phyloP scores from a whole-genome alignment of 2,113 vertebrate species.

The Syrmaticus mikado region DNA sequence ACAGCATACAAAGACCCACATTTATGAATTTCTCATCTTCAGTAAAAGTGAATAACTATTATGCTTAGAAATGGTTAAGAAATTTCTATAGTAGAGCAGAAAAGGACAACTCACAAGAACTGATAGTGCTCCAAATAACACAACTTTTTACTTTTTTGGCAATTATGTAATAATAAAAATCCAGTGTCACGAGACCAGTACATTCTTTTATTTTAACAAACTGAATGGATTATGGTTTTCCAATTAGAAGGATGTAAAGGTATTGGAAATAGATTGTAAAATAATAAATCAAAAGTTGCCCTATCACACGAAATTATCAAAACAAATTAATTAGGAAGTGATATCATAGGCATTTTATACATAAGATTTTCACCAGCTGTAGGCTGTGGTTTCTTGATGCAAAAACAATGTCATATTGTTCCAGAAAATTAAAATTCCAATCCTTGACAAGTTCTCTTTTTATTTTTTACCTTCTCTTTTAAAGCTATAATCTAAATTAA shows the following conservation, averaged over 20 bases:
- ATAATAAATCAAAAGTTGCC: not conserved
- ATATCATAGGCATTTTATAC: no score
- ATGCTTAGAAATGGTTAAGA: not conserved
- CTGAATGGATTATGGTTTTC: not conserved
- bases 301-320: not conserved
- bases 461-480: not conserved
- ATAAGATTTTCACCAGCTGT: not conserved
- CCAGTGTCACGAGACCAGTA: not conserved
- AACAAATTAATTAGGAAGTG: not conserved
- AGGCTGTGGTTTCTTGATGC: not conserved
- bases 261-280: not conserved
- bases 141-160: not conserved
- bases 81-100: not conserved
- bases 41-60: not conserved
- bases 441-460: not conserved
- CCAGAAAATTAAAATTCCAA: not conserved
- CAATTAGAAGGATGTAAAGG: not conserved
- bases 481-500: not conserved
- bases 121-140: not conserved
- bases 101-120: not conserved
- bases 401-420: not conserved
- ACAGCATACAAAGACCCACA: not conserved
- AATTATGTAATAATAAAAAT: not conserved
- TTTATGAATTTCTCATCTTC: not conserved
- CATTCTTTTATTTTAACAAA: not conserved